Conservation (phyloP, 2,113 vertebrate species). For the Aviceda subcristata region DNA sequence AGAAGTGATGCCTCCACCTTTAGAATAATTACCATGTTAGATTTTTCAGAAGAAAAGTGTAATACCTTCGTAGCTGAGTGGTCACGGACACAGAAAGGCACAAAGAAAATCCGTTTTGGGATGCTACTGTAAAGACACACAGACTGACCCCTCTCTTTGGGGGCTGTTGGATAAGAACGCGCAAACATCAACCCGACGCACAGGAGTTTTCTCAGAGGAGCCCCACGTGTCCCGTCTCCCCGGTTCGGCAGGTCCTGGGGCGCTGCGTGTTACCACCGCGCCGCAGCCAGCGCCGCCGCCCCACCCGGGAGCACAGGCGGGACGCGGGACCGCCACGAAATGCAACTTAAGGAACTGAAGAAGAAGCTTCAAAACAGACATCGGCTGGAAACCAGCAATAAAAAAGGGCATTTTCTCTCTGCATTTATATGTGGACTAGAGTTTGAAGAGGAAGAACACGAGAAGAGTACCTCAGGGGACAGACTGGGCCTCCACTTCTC, state of each 20-base stretch:
- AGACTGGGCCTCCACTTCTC: neutral
- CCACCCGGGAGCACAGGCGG: neutral
- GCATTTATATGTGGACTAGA: neutral
- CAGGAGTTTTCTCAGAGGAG: neutral
- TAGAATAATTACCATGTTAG: neutral
- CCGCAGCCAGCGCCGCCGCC: neutral
- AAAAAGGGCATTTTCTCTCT: neutral
- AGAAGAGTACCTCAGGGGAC: neutral
- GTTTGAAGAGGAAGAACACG: neutral
- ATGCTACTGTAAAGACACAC: neutral
- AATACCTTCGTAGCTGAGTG: neutral
- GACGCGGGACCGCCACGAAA: neutral
- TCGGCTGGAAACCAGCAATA: neutral
- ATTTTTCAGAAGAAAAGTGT: constrained; percentile 9
- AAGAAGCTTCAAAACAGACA: neutral
- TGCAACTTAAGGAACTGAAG: neutral
- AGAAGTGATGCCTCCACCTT: neutral
- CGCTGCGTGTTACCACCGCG: neutral
- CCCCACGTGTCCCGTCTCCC: neutral
- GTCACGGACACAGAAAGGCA: neutral
- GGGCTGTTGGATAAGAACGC: neutral
- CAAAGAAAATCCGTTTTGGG: neutral
- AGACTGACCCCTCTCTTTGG: neutral
- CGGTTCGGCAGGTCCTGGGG: neutral
- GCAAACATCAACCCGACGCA: neutral